Conservation (phyloP, 2,888 invertebrate genomes). For the Hirtodrosophila confusa region DNA sequence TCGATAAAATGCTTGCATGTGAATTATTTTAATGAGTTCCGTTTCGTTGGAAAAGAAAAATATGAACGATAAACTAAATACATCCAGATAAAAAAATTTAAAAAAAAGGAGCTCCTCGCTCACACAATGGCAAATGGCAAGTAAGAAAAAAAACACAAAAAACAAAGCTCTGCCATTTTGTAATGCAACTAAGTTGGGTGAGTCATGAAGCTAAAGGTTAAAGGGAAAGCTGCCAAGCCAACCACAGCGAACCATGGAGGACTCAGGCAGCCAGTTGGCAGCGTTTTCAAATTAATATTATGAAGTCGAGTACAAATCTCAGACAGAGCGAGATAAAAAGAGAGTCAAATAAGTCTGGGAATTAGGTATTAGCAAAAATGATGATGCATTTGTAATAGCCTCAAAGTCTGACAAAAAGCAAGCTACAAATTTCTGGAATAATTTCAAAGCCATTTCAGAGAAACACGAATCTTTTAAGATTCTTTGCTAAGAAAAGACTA, state of each 20-base stretch:
- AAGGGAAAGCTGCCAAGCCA: conserved; percentile 26
- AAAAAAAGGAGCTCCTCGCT: conserved; percentile 16
- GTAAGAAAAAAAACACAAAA: conserved; percentile 14
- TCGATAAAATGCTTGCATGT: conserved; percentile 78
- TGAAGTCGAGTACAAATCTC: conserved; percentile 55
- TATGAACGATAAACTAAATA: conserved; percentile 77
- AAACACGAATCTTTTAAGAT: too few species aligned
- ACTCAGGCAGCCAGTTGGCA: conserved; percentile 48
- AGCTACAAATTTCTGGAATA: too few species aligned
- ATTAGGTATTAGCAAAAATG: conserved; percentile 28
- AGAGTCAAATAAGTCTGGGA: conserved; percentile 19
- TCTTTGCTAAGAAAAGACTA: too few species aligned
- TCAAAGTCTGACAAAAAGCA: neutral
- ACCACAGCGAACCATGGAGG: conserved; percentile 9
- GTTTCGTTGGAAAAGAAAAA: conserved; percentile 76
- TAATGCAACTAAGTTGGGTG: conserved; percentile 37
- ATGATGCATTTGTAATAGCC: conserved; percentile 19
- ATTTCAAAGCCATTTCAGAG: too few species aligned
- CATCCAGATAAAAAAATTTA: conserved; percentile 52
- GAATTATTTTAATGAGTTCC: conserved; percentile 79
- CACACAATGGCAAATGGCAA: conserved; percentile 43
- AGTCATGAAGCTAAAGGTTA: conserved; percentile 35
- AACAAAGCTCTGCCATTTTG: conserved; percentile 44
- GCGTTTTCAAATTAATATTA: conserved; percentile 49
- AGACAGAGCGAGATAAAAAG: conserved; percentile 4